Evolutionary conservation across 2,797 vertebrate genomes (phyloP), one percentile per base, ranked within the genome.

Genomic region (Enteromius fasciolatus): DNA sequence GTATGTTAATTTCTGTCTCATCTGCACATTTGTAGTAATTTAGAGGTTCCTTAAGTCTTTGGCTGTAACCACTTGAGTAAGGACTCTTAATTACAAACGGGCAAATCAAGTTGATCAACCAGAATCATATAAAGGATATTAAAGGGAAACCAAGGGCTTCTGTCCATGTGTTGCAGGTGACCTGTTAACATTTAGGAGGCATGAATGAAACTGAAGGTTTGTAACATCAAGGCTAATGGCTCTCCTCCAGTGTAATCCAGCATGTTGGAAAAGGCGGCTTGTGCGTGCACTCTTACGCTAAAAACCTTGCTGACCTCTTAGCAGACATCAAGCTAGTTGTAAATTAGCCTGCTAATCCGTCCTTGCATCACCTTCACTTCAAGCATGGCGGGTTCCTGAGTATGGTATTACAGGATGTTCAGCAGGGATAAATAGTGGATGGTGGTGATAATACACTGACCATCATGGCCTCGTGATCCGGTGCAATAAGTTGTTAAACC

Each of bases 281-380:
- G 15, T 52, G 10, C 7, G 3, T 39, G 20, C 63, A 18, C 41
- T 66, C 31, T 11, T 66, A 20, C 0, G 11, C 17, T 57, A 44
- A 31, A 80, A 57, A 44, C 50, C 36, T 31, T 28, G 31, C 8
- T 78, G 76, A 39, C 48, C 46, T 11, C 63, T 72, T 80, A 9
- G 52, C 12, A n/a, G 67, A 36, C 41, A 52, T 64, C 59, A 81
- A 4, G 12, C 80, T 54, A 63, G 31, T 64, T 7, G 33, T 66
- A 75, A 64, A 81, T 81, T 74, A 66, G 69, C 57, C 14, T n/a
- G 8, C 31, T 75, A 81, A 81, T 81, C 70, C 1, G 69, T 28
- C 59, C 70, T 81, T 66, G 70, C n/a, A 39, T 74, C 80, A 67
- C 80, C 70, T 81, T 75, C 59, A 66, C 8, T 54, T 52, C 15